Evolutionary conservation across 2,113 vertebrate genomes (phyloP), one percentile per base, ranked within the genome.

Genomic region (Etheostoma cragini): DNA sequence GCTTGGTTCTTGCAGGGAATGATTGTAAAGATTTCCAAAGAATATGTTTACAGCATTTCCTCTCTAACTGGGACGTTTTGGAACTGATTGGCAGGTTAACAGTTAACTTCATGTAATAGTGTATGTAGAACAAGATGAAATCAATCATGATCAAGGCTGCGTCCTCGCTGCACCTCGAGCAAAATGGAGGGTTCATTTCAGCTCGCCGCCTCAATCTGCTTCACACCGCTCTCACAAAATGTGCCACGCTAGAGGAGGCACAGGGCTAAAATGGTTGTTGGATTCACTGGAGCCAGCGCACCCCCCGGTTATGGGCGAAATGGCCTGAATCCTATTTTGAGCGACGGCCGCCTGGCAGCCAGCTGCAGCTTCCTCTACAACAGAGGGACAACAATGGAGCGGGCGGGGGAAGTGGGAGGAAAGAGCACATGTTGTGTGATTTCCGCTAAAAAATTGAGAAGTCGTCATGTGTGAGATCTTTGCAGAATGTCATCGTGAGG

Each of bases 91-190:
- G 38, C 11, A 10, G 38, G 10, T 42, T 2, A 42, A 42, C 8
- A 10, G 38, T 38, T 38, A 38, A 38, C 38, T 38, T 38, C 38
- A 38, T 38, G 2, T 2, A 38, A 38, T 38, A 38, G 8, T 38
- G 38, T 38, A 10, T 38, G 38, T 38, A 13, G 21, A 0, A 7
- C 5, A 10, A 53, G 57, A 74, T 87, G 58, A 80, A 83, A 91
- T 89, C 81, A 81, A 75, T 89, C 85, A 78, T 19, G 47, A 87
- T 82, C 77, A 83, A 87, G 88, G 87, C 81, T 50, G n/a, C 50
- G 81, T 87, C 77, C 84, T 91, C 38, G 2, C 81, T 21, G 67
- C 69, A 46, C 75, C 86, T 72, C 63, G 0, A 76, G 70, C 62
- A 26, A 63, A 83, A 63, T 17, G 26, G 30, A 69, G 74, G 74